A percentile compares a stretch with the other conserved stretches of the same genome.
phyloP scores from a whole-genome alignment of 2,797 vertebrate genomes.

The Margarornis squamiger region DNA sequence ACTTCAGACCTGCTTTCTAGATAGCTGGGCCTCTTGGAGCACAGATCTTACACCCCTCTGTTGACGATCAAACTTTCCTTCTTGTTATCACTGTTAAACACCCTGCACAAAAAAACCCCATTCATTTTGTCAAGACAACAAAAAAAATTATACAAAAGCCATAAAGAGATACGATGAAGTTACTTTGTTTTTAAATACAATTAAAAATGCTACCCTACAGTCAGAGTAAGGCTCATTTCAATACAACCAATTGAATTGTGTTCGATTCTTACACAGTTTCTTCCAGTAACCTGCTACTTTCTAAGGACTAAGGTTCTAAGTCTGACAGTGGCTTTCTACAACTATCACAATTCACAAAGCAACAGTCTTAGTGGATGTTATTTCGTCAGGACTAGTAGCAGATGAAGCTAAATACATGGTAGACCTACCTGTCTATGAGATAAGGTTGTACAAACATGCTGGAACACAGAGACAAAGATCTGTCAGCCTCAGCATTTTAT shows the following conservation, averaged over 20 bases:
- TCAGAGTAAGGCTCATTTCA: neutral
- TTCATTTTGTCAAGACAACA: neutral
- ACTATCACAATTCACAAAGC: neutral
- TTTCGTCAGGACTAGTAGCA: neutral
- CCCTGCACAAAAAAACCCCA: neutral
- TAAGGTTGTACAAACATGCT: neutral
- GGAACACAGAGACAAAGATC: constrained; percentile 31
- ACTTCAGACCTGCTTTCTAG: neutral
- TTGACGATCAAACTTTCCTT: neutral
- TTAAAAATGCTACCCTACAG: neutral
- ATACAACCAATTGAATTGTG: neutral
- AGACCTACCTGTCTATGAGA: neutral
- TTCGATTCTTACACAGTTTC: neutral
- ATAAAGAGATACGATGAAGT: neutral
- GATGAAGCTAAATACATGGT: neutral
- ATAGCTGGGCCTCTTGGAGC: neutral
- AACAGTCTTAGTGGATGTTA: constrained; percentile 14
- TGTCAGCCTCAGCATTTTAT: neutral
- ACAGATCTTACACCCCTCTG: neutral
- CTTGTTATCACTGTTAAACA: neutral
- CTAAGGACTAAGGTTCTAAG: constrained; percentile 38
- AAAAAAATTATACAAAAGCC: neutral
- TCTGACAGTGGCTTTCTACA: neutral
- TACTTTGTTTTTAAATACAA: neutral
- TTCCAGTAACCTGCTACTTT: constrained; percentile 1